These are phyloP conservation scores for Lucilia cuprina DNA, from an alignment of 1,140 invertebrate species.

Conservation along the genomic window DNA sequence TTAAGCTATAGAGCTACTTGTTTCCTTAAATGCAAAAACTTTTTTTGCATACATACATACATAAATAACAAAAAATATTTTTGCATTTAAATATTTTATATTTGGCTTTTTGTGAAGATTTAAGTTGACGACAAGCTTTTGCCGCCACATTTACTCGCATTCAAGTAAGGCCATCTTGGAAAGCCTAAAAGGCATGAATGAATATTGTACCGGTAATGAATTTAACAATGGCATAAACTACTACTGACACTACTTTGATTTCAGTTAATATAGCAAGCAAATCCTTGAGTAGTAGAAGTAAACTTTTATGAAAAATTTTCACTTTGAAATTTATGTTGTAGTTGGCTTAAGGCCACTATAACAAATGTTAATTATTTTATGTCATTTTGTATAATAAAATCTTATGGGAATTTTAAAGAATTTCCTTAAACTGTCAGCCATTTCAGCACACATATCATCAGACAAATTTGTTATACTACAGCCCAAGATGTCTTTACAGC, in stretches of 20 bases:
- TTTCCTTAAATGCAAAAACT: conserved; percentile 1
- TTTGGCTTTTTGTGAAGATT: not conserved
- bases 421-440: not conserved
- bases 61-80: not conserved
- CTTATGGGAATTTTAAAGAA: not conserved
- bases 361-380: conserved; percentile 19
- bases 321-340: conserved; percentile 15
- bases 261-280: not conserved
- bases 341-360: not conserved
- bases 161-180: not conserved
- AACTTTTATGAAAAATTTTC: not conserved
- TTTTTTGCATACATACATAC: not conserved
- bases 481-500: not conserved
- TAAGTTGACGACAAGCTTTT: conserved; percentile 10
- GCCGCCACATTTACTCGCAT: not conserved
- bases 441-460: not conserved
- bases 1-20: conserved; percentile 19
- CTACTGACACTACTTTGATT: not conserved
- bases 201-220: conserved; percentile 1
- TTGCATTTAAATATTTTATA: not conserved
- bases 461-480: not conserved
- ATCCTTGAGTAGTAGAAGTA: not conserved
- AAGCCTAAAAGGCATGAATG: conserved; percentile 3
- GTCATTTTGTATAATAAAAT: conserved; percentile 9
- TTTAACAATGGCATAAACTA: conserved; percentile 20